phyloP scores from a whole-genome alignment of 1,140 invertebrate genomes.

The Penaeus japonicus region DNA sequence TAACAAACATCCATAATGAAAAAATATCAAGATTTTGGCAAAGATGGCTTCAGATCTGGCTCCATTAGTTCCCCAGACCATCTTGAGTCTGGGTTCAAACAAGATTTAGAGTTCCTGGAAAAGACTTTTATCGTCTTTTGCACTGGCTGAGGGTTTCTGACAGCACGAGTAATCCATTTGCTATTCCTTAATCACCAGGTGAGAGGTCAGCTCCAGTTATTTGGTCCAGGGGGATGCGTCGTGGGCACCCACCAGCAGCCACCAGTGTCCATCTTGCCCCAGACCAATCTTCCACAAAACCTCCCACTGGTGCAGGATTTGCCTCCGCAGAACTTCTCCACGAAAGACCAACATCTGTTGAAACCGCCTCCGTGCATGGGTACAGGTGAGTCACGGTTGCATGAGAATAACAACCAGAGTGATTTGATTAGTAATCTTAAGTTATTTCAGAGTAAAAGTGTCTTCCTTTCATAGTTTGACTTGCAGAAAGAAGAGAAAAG shows the following conservation, averaged over 20 bases:
- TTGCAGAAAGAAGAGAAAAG: no score
- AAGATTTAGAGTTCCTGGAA: background rate
- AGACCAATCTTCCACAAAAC: slow-evolving; percentile 77
- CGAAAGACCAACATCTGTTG: slow-evolving; percentile 92
- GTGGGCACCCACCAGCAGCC: slow-evolving; percentile 30
- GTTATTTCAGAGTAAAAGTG: no score
- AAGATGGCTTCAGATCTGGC: no score
- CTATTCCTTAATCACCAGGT: slow-evolving; percentile 33
- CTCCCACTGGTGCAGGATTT: slow-evolving; percentile 79
- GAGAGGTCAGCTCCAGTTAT: slow-evolving; percentile 37
- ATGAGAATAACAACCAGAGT: background rate
- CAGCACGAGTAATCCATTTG: background rate
- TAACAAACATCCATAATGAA: no score
- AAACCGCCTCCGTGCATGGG: slow-evolving; percentile 90
- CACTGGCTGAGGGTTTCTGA: background rate
- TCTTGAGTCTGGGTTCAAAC: no score
- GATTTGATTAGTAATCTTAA: background rate
- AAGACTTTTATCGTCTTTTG: background rate
- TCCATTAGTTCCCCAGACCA: no score
- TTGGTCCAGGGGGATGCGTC: slow-evolving; percentile 27
- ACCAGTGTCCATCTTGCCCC: slow-evolving; percentile 67
- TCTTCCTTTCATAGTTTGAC: no score
- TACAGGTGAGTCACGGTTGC: slow-evolving; percentile 72
- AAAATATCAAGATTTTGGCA: no score
- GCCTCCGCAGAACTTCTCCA: slow-evolving; percentile 83